Percentiles rank a stretch among this genome's conserved stretches.
Conservation (phyloP, 2,888 invertebrate genomes). For the Rhyacophila evoluta region DNA sequence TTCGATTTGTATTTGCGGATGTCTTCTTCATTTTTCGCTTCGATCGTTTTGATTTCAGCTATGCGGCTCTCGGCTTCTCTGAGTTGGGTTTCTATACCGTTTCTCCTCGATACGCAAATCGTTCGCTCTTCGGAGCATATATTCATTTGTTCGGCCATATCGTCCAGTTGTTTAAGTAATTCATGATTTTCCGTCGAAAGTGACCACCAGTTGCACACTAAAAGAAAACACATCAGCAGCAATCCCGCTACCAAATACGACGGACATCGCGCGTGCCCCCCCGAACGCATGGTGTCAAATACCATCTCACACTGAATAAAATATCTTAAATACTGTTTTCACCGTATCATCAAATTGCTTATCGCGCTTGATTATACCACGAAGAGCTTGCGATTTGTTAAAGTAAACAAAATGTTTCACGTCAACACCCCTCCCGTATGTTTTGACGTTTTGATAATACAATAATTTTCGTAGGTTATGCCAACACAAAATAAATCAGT, state of each 20-base stretch:
- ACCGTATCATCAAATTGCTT: neutral
- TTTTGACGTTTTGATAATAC: conserved; percentile 6
- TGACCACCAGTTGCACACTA: conserved; percentile 54
- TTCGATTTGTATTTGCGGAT: conserved; percentile 42
- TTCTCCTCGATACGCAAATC: conserved; percentile 39
- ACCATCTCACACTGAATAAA: conserved; percentile 45
- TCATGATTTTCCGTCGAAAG: conserved; percentile 51
- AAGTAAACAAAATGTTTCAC: neutral
- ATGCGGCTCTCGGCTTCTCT: conserved; percentile 37
- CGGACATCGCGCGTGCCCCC: conserved; percentile 49
- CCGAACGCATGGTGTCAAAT: conserved; percentile 52
- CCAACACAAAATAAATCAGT: conserved; percentile 29
- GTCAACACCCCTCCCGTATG: neutral
- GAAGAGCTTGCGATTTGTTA: neutral
- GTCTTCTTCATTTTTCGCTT: conserved; percentile 34
- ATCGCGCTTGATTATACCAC: neutral
- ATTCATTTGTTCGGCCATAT: conserved; percentile 49
- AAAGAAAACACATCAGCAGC: conserved; percentile 46
- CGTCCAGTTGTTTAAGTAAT: conserved; percentile 51
- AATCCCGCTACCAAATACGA: conserved; percentile 46
- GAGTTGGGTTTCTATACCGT: conserved; percentile 34
- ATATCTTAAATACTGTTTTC: neutral
- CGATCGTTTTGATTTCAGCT: conserved; percentile 33
- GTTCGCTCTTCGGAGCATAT: conserved; percentile 49
- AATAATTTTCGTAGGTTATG: conserved; percentile 1